Conservation (phyloP, 2,888 invertebrate species). For the Lingula anatina region DNA sequence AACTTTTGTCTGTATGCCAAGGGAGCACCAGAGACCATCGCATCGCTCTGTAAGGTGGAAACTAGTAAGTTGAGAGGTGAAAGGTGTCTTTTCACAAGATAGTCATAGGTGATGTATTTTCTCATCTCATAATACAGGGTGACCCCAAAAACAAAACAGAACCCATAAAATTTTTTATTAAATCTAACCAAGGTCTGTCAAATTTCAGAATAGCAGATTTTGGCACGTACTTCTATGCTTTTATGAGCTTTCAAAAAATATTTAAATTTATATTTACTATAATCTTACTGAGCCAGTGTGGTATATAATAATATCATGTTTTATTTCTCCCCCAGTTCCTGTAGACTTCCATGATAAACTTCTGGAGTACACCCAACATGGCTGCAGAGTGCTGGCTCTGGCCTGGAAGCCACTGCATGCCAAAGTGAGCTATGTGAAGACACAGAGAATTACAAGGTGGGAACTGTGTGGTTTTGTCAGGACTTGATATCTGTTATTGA, state of each 20-base stretch:
- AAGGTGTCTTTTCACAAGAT: no score
- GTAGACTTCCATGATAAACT: slow-evolving; percentile 53
- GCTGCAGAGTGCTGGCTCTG: slow-evolving; percentile 57
- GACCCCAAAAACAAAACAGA: no score
- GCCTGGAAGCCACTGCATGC: slow-evolving; percentile 52
- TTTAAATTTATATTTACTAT: not conserved
- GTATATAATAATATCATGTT: no score
- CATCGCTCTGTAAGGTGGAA: slow-evolving; percentile 69
- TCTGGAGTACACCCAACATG: slow-evolving; percentile 55
- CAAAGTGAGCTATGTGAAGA: slow-evolving; percentile 50
- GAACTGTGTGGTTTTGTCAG: no score
- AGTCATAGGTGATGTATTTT: no score
- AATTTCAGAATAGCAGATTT: no score
- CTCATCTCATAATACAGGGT: no score
- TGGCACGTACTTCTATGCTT: not conserved
- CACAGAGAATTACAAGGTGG: slow-evolving; percentile 49
- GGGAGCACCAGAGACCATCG: slow-evolving; percentile 88
- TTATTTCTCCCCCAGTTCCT: slow-evolving; percentile 51
- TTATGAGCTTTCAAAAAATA: not conserved
- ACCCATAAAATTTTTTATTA: no score
- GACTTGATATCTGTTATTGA: no score
- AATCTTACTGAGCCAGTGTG: not conserved
- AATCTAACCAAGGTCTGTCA: no score
- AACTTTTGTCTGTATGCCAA: slow-evolving; percentile 75
- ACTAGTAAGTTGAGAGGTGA: slow-evolving; percentile 59